Percentiles rank a stretch among this genome's conserved stretches.
These are phyloP conservation scores for Rhynchomys soricoides DNA, from an alignment of 2,113 vertebrate genomes.

Conservation along the genomic window DNA sequence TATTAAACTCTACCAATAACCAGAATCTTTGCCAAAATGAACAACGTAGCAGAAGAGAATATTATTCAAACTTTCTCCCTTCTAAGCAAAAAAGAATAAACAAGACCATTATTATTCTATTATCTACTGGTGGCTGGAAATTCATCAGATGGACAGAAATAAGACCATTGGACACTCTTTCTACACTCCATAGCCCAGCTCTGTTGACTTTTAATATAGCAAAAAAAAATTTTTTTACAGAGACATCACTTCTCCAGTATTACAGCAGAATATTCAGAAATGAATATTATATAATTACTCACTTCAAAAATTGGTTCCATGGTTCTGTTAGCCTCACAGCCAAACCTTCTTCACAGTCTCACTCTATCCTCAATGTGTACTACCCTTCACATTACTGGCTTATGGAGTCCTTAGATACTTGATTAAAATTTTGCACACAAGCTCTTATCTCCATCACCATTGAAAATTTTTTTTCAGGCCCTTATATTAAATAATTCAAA, in stretches of 20 bases:
- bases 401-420: background rate
- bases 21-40: slow-evolving; percentile 2
- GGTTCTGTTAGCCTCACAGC: background rate
- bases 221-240: background rate
- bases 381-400: accelerated
- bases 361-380: background rate
- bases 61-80: background rate
- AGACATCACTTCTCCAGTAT: background rate
- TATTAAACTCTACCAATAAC: slow-evolving; percentile 25
- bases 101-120: background rate
- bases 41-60: background rate
- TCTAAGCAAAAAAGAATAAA: slow-evolving; percentile 18
- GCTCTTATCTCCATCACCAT: background rate
- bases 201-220: background rate
- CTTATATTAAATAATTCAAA: background rate
- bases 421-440: background rate
- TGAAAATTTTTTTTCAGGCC: background rate
- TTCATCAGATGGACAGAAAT: background rate
- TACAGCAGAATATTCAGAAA: background rate
- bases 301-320: background rate
- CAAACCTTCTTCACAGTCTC: background rate
- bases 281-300: background rate
- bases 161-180: background rate
- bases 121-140: background rate
- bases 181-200: background rate